Percentiles rank a stretch among this genome's conserved stretches.
Conservation (phyloP, 1,140 invertebrate genomes). For the Cyphomyrmex costatus region DNA sequence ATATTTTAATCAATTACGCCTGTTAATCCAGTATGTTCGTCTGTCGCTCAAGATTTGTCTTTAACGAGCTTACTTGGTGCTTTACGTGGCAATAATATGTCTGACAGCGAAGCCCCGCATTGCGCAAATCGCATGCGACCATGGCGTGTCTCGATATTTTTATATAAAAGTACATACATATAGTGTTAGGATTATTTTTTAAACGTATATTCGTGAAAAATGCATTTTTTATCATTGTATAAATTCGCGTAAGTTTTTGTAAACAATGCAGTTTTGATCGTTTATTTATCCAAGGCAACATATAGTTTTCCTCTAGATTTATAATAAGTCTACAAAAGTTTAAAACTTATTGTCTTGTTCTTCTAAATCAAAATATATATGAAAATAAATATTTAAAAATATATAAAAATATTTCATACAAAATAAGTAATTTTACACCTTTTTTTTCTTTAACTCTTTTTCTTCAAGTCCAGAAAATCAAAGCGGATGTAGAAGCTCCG, state of each 20-base stretch:
- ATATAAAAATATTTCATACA: not conserved
- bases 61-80: slow-evolving; percentile 76
- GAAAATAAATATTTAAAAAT: not conserved
- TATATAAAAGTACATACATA: slow-evolving; percentile 53
- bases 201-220: not conserved
- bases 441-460: not conserved
- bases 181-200: not conserved
- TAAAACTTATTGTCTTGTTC: not conserved
- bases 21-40: not conserved
- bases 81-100: slow-evolving; percentile 75
- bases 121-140: slow-evolving; percentile 72
- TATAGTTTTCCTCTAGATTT: not conserved
- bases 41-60: slow-evolving; percentile 58
- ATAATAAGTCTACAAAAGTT: slow-evolving; percentile 13
- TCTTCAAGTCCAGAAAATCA: not conserved
- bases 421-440: not conserved
- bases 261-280: not conserved
- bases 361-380: not conserved
- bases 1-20: slow-evolving; percentile 15
- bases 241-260: not conserved
- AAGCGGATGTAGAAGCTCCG: not conserved
- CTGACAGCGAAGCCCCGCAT: slow-evolving; percentile 78
- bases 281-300: not conserved
- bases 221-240: not conserved
- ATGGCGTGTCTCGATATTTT: slow-evolving; percentile 77